These are phyloP conservation scores for Rhagonycha lutea DNA, from an alignment of 2,888 invertebrate species.

Conservation along the genomic window DNA sequence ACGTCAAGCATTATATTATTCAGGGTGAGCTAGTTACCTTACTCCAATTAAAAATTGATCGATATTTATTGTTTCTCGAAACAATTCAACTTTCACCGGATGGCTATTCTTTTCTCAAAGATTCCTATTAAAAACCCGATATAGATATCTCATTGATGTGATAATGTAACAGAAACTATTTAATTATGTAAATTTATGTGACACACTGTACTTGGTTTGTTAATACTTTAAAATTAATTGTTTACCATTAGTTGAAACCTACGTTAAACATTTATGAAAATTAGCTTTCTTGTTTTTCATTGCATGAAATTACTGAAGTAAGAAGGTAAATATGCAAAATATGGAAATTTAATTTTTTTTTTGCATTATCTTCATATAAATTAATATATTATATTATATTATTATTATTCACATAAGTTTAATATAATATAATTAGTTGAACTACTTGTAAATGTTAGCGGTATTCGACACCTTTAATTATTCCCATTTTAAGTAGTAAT, in stretches of 20 bases:
- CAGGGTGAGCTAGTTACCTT: conserved; percentile 50
- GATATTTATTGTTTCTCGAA: conserved; percentile 53
- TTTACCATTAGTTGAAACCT: conserved; percentile 10
- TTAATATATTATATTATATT: background rate
- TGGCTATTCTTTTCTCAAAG: conserved; percentile 15
- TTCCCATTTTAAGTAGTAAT: too few relatives aligned
- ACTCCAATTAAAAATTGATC: conserved; percentile 56
- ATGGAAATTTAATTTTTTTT: background rate
- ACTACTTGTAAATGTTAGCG: background rate
- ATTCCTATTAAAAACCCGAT: conserved; percentile 37
- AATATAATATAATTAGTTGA: background rate
- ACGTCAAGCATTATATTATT: background rate
- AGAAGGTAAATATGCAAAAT: background rate
- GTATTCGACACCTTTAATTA: too few relatives aligned
- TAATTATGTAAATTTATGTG: conserved; percentile 21
- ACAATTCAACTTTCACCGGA: conserved; percentile 39
- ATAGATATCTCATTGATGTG: conserved; percentile 44
- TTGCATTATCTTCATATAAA: background rate
- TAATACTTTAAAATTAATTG: conserved; percentile 23
- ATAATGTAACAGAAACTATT: conserved; percentile 36
- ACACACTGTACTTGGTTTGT: conserved; percentile 7
- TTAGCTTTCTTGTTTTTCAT: background rate
- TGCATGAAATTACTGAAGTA: background rate
- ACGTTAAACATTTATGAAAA: background rate
- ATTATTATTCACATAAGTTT: background rate